Evolutionary conservation across 2,888 invertebrate genomes (phyloP).

Genomic region (Drosophila quasianomalipes): DNA sequence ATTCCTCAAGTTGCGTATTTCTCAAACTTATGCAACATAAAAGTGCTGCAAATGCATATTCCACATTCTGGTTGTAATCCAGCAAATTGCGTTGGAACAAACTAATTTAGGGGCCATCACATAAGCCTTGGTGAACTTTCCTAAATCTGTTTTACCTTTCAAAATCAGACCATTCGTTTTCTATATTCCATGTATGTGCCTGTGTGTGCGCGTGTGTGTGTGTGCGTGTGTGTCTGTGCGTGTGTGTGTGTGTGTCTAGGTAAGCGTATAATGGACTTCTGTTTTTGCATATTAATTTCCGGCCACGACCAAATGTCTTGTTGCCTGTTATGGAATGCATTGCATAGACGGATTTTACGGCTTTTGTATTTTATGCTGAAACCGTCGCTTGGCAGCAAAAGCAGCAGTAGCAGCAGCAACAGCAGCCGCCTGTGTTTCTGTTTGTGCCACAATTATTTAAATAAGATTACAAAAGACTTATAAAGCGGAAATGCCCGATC

Average conservation of each 20-base stretch:
- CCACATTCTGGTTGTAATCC: neutral
- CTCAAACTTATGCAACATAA: neutral
- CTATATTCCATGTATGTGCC: constrained; percentile 9
- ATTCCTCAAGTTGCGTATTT: neutral
- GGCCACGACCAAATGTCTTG: constrained; percentile 39
- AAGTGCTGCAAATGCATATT: constrained; percentile 1
- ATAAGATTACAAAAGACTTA: constrained; percentile 77
- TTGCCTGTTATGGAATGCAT: constrained; percentile 28
- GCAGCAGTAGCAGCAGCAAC: neutral
- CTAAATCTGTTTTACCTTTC: constrained; percentile 7
- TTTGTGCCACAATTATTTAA: constrained; percentile 77
- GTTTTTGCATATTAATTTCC: constrained; percentile 81
- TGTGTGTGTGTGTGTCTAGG: constrained; percentile 44
- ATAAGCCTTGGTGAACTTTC: neutral
- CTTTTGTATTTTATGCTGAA: constrained; percentile 38
- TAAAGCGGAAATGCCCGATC: constrained; percentile 67
- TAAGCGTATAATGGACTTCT: constrained; percentile 74
- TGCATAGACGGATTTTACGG: constrained; percentile 32
- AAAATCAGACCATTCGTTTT: constrained; percentile 18
- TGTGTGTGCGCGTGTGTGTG: constrained; percentile 8
- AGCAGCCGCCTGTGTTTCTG: constrained; percentile 24
- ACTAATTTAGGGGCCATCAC: constrained; percentile 9
- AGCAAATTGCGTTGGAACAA: neutral
- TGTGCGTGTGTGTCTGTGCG: constrained; percentile 24
- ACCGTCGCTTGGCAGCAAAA: constrained; percentile 17